Evolutionary conservation across 2,113 vertebrate species (phyloP), one percentile per base, ranked within the genome.

Genomic region (Salvelinus namaycush): DNA sequence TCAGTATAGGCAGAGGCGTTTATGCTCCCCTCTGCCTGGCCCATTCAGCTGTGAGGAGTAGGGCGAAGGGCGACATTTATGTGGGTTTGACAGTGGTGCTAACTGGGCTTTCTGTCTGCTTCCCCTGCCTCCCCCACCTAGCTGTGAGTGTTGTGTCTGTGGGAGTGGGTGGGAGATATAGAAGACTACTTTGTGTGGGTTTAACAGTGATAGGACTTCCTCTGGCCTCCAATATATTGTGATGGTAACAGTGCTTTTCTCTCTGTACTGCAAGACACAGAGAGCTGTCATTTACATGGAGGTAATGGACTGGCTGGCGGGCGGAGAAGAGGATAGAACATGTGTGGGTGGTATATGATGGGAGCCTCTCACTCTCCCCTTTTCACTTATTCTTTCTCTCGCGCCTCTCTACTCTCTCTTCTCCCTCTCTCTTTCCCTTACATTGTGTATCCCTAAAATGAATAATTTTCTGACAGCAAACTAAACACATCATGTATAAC

Each of bases 281-380:
- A 90, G 87, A 87, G 89, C 83, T 87, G 87, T 90, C 90, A 93
- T 92, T 92, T 91, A 89, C 89, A 92, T 92, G 86, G 89, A 93
- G 87, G 89, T 89, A 92, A 91, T 91, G 86, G 86, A 90, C 80
- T 88, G 89, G 89, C 3, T 14, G 51, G 51, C 16, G 39, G 39
- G 39, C 87, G 79, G 90, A 89, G 87, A 91, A 91, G 88, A 89
- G 88, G 89, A 87, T 89, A 83, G 84, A 91, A 89, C 86, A 80
- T 87, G 89, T 83, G 92, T 93, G 87, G 89, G 91, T 83, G 89
- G 88, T 70, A 59, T 70, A 90, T 86, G 79, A 89, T 82, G 81
- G 87, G 81, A 86, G 77, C 84, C 83, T 82, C 24, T 72, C 87
- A 86, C 82, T 90, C 83, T 80, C 79, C 85, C 76, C 84, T 20